Conservation (phyloP, 2,113 vertebrate species). For the Ranitomeya imitator region DNA sequence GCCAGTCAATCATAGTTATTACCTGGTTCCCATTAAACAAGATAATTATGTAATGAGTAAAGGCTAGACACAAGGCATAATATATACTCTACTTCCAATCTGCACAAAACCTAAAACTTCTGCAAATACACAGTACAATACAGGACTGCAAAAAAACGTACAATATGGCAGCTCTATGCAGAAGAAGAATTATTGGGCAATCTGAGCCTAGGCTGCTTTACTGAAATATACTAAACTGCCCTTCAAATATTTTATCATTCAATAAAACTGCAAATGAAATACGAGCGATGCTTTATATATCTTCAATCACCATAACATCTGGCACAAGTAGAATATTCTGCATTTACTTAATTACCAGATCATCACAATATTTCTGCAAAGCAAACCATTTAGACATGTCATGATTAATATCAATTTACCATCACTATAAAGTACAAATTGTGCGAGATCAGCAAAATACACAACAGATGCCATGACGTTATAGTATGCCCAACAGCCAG, state of each 20-base stretch:
- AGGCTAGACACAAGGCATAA: too few species aligned
- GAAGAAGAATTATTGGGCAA: not conserved
- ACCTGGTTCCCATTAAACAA: too few species aligned
- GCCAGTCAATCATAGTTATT: too few species aligned
- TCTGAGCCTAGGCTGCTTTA: not conserved
- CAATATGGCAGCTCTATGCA: not conserved
- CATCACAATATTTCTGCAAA: conserved; percentile 21
- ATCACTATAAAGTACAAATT: not conserved
- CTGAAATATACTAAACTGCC: not conserved
- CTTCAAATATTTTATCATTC: conserved; percentile 1
- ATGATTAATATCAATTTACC: conserved; percentile 32
- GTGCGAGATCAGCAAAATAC: conserved; percentile 2
- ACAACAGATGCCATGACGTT: too few species aligned
- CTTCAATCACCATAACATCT: not conserved
- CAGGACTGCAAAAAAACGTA: not conserved
- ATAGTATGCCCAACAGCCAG: too few species aligned
- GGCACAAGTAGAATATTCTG: conserved; percentile 27
- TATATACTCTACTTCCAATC: too few species aligned
- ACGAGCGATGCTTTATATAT: not conserved
- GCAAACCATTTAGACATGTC: not conserved
- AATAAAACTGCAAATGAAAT: not conserved
- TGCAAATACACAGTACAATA: not conserved
- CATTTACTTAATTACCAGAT: conserved; percentile 36
- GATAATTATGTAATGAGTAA: too few species aligned
- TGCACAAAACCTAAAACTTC: too few species aligned